A percentile compares a stretch with the other conserved stretches of the same genome.
phyloP scores from a whole-genome alignment of 2,113 vertebrate genomes.

The Ciconia maguari region DNA sequence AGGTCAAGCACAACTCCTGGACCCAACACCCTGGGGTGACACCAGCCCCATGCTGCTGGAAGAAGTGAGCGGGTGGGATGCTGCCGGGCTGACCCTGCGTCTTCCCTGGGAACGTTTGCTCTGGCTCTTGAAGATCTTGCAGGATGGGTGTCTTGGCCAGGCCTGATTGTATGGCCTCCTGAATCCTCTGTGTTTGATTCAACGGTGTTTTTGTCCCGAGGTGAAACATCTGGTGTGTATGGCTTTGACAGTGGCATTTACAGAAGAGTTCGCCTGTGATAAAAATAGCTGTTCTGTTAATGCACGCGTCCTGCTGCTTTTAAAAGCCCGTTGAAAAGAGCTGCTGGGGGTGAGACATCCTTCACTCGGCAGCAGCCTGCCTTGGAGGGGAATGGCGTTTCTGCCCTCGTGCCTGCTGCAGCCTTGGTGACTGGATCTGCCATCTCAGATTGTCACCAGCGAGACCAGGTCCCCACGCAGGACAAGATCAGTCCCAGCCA shows the following conservation, averaged over 20 bases:
- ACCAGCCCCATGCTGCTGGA: background rate
- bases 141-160: background rate
- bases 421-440: background rate
- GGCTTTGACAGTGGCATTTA: background rate
- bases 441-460: background rate
- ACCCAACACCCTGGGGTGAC: background rate
- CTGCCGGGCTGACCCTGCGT: accelerated
- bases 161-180: background rate
- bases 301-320: background rate
- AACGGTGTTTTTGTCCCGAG: background rate
- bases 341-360: background rate
- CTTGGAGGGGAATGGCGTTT: background rate
- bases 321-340: background rate
- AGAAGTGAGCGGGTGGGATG: background rate
- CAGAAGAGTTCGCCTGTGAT: background rate
- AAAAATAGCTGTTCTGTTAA: background rate
- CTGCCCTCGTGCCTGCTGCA: background rate
- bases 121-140: background rate
- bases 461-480: background rate
- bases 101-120: background rate
- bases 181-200: background rate
- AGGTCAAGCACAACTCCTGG: background rate
- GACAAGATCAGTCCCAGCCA: background rate
- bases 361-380: background rate
- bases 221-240: background rate